A percentile compares a stretch with the other conserved stretches of the same genome.
Conservation (phyloP, 2,888 invertebrate species). For the Eupithecia inturbata region DNA sequence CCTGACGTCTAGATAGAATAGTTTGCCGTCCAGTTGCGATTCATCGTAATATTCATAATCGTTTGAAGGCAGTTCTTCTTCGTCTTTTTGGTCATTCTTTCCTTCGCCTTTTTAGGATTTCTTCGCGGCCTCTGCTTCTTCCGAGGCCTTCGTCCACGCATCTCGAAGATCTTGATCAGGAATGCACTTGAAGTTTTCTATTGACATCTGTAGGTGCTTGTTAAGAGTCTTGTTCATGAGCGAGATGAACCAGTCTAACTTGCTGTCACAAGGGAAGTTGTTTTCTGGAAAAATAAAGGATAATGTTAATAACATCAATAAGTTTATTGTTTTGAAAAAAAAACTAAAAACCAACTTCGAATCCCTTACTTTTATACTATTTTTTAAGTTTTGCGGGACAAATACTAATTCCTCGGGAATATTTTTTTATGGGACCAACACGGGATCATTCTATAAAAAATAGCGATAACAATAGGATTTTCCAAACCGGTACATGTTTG, state of each 20-base stretch:
- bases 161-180: slow-evolving; percentile 64
- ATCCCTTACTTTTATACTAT: no score
- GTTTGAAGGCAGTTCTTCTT: slow-evolving; percentile 55
- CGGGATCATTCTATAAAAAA: no score
- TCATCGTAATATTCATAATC: slow-evolving; percentile 79
- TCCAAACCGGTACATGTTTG: no score
- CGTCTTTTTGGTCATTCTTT: slow-evolving; percentile 45
- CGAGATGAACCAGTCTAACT: slow-evolving; percentile 69
- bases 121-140: slow-evolving; percentile 60
- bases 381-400: no score
- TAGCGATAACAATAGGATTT: no score
- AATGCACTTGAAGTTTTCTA: slow-evolving; percentile 73
- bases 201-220: slow-evolving; percentile 57
- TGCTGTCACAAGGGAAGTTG: slow-evolving; percentile 71
- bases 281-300: slow-evolving; percentile 66
- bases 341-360: no score
- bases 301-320: background rate
- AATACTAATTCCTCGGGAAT: no score
- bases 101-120: slow-evolving; percentile 23
- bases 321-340: no score
- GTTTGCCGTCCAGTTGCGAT: slow-evolving; percentile 70
- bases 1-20: slow-evolving; percentile 74
- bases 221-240: slow-evolving; percentile 71
- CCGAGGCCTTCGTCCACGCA: slow-evolving; percentile 61
- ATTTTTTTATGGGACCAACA: no score